phyloP scores from a whole-genome alignment of 2,113 vertebrate species.

The Mola mola region DNA sequence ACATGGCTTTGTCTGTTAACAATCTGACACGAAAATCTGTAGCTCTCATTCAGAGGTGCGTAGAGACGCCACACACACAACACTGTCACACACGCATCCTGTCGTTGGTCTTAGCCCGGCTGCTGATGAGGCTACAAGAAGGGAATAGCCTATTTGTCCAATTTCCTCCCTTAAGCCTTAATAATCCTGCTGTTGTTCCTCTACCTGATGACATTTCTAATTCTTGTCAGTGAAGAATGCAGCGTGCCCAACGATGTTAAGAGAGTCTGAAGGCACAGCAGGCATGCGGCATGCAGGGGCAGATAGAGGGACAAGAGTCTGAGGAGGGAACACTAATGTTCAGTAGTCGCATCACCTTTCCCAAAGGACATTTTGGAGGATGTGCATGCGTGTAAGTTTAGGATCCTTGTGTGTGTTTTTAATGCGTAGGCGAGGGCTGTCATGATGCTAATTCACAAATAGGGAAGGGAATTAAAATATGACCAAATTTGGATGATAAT shows the following conservation, averaged over 20 bases:
- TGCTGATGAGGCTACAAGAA: conserved; percentile 11
- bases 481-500: conserved; percentile 59
- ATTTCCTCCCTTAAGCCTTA: conserved; percentile 52
- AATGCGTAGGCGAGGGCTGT: conserved; percentile 13
- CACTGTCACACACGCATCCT: background rate
- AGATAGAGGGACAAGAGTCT: conserved; percentile 23
- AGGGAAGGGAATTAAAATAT: conserved; percentile 19
- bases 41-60: conserved; percentile 15
- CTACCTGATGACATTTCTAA: conserved; percentile 63
- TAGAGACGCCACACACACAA: background rate
- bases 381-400: conserved; percentile 1
- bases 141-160: conserved; percentile 36
- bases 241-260: conserved; percentile 55
- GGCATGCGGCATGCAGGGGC: conserved; percentile 22
- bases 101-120: conserved; percentile 10
- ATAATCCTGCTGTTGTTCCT: conserved; percentile 64
- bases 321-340: conserved; percentile 22
- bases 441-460: conserved; percentile 22
- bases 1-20: background rate
- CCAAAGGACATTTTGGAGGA: conserved; percentile 24
- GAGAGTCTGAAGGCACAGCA: conserved; percentile 48
- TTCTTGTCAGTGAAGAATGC: conserved; percentile 70
- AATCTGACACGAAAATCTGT: conserved; percentile 2
- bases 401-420: conserved; percentile 13
- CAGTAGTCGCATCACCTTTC: conserved; percentile 27